Base-by-base conservation (phyloP, 2,113 vertebrate species). In the Dendropsophus ebraccatus region DNA sequence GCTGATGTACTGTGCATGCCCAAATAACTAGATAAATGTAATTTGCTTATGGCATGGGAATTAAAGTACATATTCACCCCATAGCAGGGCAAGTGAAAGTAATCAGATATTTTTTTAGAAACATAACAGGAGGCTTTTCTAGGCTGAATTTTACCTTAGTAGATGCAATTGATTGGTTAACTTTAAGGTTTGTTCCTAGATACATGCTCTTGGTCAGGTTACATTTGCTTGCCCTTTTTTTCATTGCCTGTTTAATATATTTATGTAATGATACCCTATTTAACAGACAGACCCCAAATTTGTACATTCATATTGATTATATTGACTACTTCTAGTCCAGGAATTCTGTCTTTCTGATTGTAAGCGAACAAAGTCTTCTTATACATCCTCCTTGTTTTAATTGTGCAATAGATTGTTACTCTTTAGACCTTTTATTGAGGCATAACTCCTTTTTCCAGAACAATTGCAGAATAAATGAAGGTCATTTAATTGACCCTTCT, bases 401-500 rank as follows among this genome's bases (percentile, higher is more conserved):
- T 41, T 70, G 67, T 41, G 23, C 35, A 70, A 70, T 41, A 41
- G 49, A 77, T 77, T 17, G 54, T 77, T 77, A 77, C 49, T 52
- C 74, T 77, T 21, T 30, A 52, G 47, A 21, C 25, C 41, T 6
- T 54, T 50, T 54, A 50, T 32, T 52, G 25, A 52, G 73, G 25
- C 73, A 76, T 52, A 50, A 76, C 30, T 79, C 30, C n/a, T 37
- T 58, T 56, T 81, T 37, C 62, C 45, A 35, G 47, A 69, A 70
- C 80, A 82, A 14, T 32, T 69, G 41, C 21, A 19, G 62, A 69
- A 67, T 69, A 65, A 52, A 82, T 52, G 19, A 52, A 62, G 62
- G 62, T 82, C 60, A 82, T 11, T 50, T 69, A 45, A 21, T 82
- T 81, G 79, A 69, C 60, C 41, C 47, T 52, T 82, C 80, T 35